Evolutionary conservation across 2,888 invertebrate species (phyloP).

Genomic region (Drosophila mimica): DNA sequence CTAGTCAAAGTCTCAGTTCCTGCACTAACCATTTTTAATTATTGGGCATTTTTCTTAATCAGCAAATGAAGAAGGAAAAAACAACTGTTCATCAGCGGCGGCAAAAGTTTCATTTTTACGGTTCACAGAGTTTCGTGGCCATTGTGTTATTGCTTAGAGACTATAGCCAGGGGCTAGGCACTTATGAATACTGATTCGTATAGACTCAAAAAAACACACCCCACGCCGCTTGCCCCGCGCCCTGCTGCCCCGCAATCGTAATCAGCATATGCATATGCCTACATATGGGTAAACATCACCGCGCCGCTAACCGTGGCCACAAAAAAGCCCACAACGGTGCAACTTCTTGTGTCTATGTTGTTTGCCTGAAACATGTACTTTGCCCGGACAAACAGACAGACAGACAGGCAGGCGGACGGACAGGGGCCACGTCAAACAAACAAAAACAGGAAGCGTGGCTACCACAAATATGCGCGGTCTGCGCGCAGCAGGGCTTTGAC

Average conservation of each 20-base stretch:
- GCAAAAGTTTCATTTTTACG: slow-evolving; percentile 67
- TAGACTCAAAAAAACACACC: slow-evolving; percentile 20
- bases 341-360: slow-evolving; percentile 77
- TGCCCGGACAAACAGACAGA: background rate
- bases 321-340: slow-evolving; percentile 65
- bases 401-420: slow-evolving; percentile 18
- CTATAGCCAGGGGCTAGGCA: slow-evolving; percentile 1
- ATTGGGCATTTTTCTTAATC: slow-evolving; percentile 24
- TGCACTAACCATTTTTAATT: slow-evolving; percentile 24
- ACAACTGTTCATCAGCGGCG: slow-evolving; percentile 28
- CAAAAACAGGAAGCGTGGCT: slow-evolving; percentile 81
- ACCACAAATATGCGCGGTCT: slow-evolving; percentile 77
- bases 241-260: slow-evolving; percentile 65
- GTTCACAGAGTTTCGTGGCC: slow-evolving; percentile 61
- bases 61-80: background rate
- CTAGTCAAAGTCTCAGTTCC: slow-evolving; percentile 2
- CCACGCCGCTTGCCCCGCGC: slow-evolving; percentile 14
- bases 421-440: slow-evolving; percentile 61
- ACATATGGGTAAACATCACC: slow-evolving; percentile 82
- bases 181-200: slow-evolving; percentile 42
- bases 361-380: slow-evolving; percentile 44
- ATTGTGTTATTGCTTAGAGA: slow-evolving; percentile 56
- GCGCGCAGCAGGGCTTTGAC: slow-evolving; percentile 53
- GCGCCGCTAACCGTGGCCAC: slow-evolving; percentile 72
- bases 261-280: slow-evolving; percentile 81